These are phyloP conservation scores for Zenarchopterus dispar DNA, from an alignment of 2,797 vertebrate genomes.

Conservation along the genomic window DNA sequence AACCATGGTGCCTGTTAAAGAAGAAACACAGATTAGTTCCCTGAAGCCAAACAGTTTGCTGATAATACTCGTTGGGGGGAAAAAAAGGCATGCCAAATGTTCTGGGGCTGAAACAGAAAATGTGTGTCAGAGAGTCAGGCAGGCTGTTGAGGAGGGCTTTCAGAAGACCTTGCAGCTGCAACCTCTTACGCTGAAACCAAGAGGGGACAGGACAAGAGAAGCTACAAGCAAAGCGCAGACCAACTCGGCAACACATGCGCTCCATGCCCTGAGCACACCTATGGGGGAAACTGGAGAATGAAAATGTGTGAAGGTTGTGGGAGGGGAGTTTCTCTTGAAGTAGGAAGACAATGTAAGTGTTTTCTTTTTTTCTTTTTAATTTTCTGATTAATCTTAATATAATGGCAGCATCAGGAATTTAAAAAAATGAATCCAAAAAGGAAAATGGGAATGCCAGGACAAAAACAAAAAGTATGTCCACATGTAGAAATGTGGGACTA, in stretches of 20 bases:
- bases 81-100: conserved; percentile 66
- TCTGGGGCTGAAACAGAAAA: conserved; percentile 69
- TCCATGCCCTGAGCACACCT: conserved; percentile 96
- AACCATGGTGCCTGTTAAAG: conserved; percentile 73
- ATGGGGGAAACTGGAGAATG: conserved; percentile 77
- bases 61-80: conserved; percentile 47
- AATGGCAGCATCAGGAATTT: background rate
- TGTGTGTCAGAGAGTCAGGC: conserved; percentile 44
- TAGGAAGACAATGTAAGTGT: conserved; percentile 63
- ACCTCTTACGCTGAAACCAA: conserved; percentile 71
- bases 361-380: too few relatives aligned
- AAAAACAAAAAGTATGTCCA: conserved; percentile 4
- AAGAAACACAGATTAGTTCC: conserved; percentile 67
- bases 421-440: background rate
- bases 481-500: conserved; percentile 13
- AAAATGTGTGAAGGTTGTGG: conserved; percentile 27
- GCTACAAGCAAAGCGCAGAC: conserved; percentile 82
- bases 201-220: conserved; percentile 62
- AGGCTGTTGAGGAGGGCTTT: conserved; percentile 37
- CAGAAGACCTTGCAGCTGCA: conserved; percentile 53
- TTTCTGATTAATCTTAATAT: conserved; percentile 10
- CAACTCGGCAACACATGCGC: conserved; percentile 91
- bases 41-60: conserved; percentile 52
- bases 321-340: conserved; percentile 6
- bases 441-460: conserved; percentile 6